phyloP scores from a whole-genome alignment of 2,113 vertebrate genomes.

The Bos taurus region DNA sequence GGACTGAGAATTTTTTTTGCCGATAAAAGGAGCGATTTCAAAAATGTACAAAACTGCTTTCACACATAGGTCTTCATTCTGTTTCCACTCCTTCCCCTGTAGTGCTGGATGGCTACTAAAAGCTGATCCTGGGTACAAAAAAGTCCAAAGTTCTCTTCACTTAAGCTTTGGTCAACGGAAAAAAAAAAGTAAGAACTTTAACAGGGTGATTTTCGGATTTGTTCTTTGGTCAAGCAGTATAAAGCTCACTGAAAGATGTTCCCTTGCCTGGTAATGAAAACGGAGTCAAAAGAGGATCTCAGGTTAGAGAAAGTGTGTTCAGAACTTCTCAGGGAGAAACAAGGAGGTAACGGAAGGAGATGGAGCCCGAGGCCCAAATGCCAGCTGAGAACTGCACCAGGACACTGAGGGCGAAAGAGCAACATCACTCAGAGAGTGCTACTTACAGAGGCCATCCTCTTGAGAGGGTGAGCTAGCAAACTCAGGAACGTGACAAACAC shows the following conservation, averaged over 20 bases:
- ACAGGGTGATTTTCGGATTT: conserved; percentile 13
- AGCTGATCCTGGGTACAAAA: not conserved
- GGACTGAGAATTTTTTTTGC: not conserved
- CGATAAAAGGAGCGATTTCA: not conserved
- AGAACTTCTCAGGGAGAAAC: not conserved
- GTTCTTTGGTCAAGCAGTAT: conserved; percentile 62
- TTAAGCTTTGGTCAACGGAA: conserved; percentile 59
- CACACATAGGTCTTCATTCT: not conserved
- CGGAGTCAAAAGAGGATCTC: not conserved
- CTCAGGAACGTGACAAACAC: not conserved
- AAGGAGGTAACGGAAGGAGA: not conserved
- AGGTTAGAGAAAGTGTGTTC: not conserved
- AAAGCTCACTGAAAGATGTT: conserved; percentile 37
- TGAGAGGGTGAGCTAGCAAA: not conserved
- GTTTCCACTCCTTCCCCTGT: not conserved
- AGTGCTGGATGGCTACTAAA: not conserved
- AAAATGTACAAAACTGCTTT: not conserved
- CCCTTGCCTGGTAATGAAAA: conserved; percentile 20
- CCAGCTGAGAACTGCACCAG: not conserved
- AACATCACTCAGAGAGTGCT: not conserved
- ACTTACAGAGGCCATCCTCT: not conserved
- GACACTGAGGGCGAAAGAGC: not conserved
- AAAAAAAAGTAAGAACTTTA: not conserved
- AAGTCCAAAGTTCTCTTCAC: not conserved
- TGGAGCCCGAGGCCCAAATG: not conserved